Evolutionary conservation across 2,888 invertebrate species (phyloP).

Genomic region (Aporophyla nigra): DNA sequence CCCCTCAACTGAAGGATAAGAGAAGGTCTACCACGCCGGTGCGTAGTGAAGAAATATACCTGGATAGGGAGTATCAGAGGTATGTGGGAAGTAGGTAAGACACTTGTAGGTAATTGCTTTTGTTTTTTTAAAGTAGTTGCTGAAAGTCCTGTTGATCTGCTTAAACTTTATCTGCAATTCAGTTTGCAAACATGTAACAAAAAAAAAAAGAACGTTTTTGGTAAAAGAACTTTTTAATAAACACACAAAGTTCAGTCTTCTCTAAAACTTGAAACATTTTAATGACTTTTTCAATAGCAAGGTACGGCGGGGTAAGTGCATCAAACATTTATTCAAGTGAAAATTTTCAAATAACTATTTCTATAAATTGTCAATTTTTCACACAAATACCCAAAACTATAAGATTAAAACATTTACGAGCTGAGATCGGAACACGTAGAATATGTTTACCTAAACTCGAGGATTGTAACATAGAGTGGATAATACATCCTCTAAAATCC

Average conservation of each 20-base stretch:
- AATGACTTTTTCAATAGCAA: not conserved
- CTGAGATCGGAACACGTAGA: not conserved
- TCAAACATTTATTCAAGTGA: not conserved
- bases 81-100: slow-evolving; percentile 60
- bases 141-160: not conserved
- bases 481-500: not conserved
- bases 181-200: no score
- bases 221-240: not conserved
- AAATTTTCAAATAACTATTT: not conserved
- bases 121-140: not conserved
- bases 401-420: no score
- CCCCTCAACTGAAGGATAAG: slow-evolving; percentile 40
- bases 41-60: slow-evolving; percentile 74
- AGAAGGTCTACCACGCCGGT: slow-evolving; percentile 70
- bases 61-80: slow-evolving; percentile 86
- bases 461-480: not conserved
- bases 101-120: slow-evolving; percentile 6
- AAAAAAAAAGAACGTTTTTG: no score
- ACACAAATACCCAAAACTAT: not conserved
- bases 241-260: not conserved
- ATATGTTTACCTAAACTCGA: not conserved
- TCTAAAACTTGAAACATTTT: not conserved
- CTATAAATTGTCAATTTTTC: not conserved
- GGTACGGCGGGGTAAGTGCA: not conserved
- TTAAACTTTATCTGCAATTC: not conserved